These are phyloP conservation scores for Ascaphus truei DNA, from an alignment of 2,113 vertebrate species.

Conservation along the genomic window DNA sequence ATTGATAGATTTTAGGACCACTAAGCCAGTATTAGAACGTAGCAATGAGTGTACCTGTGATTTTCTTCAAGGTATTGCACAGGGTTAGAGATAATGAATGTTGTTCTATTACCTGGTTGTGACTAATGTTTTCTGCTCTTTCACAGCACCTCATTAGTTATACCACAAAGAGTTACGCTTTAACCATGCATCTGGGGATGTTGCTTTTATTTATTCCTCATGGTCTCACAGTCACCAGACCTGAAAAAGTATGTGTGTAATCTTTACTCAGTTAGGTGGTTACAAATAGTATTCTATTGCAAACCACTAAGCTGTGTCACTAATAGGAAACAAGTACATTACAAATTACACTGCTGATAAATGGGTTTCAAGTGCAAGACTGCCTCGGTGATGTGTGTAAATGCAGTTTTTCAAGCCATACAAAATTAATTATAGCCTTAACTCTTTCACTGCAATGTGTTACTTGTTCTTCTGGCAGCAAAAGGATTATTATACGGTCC, in stretches of 20 bases:
- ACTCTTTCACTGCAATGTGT: too few relatives aligned
- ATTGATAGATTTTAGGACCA: neutral
- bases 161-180: neutral
- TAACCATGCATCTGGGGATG: neutral
- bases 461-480: neutral
- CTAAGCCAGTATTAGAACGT: neutral
- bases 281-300: slow-evolving; percentile 21
- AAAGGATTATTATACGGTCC: too few relatives aligned
- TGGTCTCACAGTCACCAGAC: slow-evolving; percentile 5
- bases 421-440: slow-evolving; percentile 9
- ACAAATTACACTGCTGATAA: slow-evolving; percentile 21
- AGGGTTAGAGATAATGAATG: slow-evolving; percentile 1
- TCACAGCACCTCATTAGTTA: slow-evolving; percentile 11
- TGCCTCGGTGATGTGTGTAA: neutral
- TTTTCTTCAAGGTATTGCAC: neutral
- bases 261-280: slow-evolving; percentile 15
- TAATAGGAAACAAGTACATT: slow-evolving; percentile 27
- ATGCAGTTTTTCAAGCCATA: neutral
- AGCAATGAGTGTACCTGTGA: neutral
- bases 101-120: neutral
- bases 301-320: slow-evolving; percentile 20
- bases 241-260: slow-evolving; percentile 16
- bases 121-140: neutral
- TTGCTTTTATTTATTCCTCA: slow-evolving; percentile 18
- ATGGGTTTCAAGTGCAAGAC: neutral